These are phyloP conservation scores for Champsocephalus gunnari DNA, from an alignment of 2,797 vertebrate genomes.

Conservation along the genomic window DNA sequence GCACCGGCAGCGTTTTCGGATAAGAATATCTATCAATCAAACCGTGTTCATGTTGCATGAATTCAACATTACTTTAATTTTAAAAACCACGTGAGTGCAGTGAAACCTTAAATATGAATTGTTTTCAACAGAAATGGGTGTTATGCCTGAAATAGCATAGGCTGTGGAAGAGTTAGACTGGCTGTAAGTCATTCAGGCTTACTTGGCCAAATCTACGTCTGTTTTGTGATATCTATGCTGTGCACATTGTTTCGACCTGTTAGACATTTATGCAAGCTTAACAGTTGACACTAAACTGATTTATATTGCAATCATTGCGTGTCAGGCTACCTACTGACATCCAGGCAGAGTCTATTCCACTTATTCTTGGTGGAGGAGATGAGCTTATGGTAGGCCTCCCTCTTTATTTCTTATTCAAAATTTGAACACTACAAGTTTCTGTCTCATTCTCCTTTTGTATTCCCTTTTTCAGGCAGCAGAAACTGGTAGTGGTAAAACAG, in stretches of 20 bases:
- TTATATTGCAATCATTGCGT: slow-evolving; percentile 6
- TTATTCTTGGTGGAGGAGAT: slow-evolving; percentile 97
- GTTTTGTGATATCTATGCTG: not conserved
- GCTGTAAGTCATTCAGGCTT: slow-evolving; percentile 89
- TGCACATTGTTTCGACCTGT: not conserved
- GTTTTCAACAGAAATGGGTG: slow-evolving; percentile 91
- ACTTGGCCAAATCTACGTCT: not conserved
- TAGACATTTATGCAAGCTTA: not conserved
- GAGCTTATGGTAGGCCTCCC: slow-evolving; percentile 92
- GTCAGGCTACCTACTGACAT: slow-evolving; percentile 96
- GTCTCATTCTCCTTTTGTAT: not conserved
- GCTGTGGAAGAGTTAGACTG: slow-evolving; percentile 98
- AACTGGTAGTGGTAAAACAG: slow-evolving; percentile 99
- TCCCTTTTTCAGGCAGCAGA: slow-evolving; percentile 91
- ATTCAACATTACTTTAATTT: too few species aligned
- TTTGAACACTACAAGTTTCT: not conserved
- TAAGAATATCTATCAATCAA: slow-evolving; percentile 42
- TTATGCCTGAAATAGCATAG: slow-evolving; percentile 98
- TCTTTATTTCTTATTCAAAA: not conserved
- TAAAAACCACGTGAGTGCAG: fast-evolving
- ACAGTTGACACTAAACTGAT: not conserved
- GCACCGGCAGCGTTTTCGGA: slow-evolving; percentile 85
- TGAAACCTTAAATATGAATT: slow-evolving; percentile 6
- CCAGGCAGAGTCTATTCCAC: slow-evolving; percentile 95
- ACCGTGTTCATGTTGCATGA: fast-evolving